Evolutionary conservation across 2,888 invertebrate species (phyloP), one percentile per base, ranked within the genome.

Genomic region (Lysandra bellargus): DNA sequence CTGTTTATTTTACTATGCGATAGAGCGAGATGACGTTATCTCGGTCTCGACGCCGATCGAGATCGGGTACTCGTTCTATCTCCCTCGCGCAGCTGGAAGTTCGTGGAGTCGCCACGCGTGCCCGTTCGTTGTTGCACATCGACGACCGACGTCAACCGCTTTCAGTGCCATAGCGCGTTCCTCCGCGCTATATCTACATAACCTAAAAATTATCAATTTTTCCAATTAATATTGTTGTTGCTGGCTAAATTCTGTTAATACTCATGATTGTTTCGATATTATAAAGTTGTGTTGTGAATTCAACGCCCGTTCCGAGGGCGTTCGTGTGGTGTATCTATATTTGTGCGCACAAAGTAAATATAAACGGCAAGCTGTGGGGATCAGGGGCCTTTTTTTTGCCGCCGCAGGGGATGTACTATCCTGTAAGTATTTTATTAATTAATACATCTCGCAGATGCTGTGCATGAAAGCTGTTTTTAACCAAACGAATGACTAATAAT

Each of bases 341-440:
- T 95, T 95, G 95, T 95, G 95, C 92, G 88, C 90, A 91, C 89
- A 92, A 93, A 95, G 95, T 93, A 94, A 92, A 95, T 95, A 96
- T 95, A 97, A 96, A 97, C 96, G 97, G 96, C 98, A 98, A 98
- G 97, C 98, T 98, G 98, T 98, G 98, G 98, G 98, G 98, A 96
- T 97, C 98, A 95, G 98, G 98, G 96, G 97, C 98, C 95, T 98
- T 97, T 96, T 98, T 98, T 96, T 97, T 98, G 97, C 98, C 98
- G 97, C 97, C 97, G 95, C 98, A 98, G 97, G 98, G 98, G 97
- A 98, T 98, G 97, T 98, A 98, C 96, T 98, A 98, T 96, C 98
- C 98, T 97, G 98, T 98, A 96, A 98, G 98, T 97, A 93, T 90
- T 83, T 81, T 80, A 79, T 75, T 80, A 79, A 82, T 81, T 79